A percentile compares a stretch with the other conserved stretches of the same genome.
Evolutionary conservation across 2,113 vertebrate genomes (phyloP).

Genomic region (Myiozetetes cayanensis): DNA sequence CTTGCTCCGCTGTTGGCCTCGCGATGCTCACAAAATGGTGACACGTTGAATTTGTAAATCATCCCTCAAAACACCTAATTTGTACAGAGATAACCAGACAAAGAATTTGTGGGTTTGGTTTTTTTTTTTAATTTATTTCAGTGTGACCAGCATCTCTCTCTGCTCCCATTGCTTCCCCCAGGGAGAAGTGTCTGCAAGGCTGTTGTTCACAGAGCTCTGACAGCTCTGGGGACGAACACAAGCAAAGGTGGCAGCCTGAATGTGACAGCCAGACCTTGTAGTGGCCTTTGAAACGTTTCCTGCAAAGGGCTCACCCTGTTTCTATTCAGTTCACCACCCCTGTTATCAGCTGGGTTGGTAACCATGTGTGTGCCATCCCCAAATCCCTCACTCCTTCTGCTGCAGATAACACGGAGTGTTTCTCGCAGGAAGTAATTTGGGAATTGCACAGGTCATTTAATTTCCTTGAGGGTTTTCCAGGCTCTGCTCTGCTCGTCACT

Average conservation of each 20-base stretch:
- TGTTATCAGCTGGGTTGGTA: too few species aligned
- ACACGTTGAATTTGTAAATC: background rate
- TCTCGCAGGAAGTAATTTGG: background rate
- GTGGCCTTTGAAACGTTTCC: background rate
- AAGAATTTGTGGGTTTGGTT: too few species aligned
- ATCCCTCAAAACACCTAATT: background rate
- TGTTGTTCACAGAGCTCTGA: background rate
- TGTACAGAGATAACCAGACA: background rate
- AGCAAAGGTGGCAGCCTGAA: background rate
- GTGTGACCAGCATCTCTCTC: background rate
- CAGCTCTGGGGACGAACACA: background rate
- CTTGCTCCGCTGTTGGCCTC: background rate
- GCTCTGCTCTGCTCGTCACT: background rate
- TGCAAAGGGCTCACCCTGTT: background rate
- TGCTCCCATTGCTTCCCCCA: background rate
- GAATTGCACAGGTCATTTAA: slow-evolving; percentile 1
- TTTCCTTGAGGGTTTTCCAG: background rate
- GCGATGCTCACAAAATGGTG: background rate
- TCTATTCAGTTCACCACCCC: too few species aligned
- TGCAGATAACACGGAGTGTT: background rate
- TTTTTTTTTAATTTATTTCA: background rate
- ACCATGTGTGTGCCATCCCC: too few species aligned
- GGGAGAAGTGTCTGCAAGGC: background rate
- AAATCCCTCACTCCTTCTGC: background rate
- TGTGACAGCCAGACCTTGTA: background rate